Conservation (phyloP, 2,113 vertebrate genomes). For the Rhabdomys dilectus region DNA sequence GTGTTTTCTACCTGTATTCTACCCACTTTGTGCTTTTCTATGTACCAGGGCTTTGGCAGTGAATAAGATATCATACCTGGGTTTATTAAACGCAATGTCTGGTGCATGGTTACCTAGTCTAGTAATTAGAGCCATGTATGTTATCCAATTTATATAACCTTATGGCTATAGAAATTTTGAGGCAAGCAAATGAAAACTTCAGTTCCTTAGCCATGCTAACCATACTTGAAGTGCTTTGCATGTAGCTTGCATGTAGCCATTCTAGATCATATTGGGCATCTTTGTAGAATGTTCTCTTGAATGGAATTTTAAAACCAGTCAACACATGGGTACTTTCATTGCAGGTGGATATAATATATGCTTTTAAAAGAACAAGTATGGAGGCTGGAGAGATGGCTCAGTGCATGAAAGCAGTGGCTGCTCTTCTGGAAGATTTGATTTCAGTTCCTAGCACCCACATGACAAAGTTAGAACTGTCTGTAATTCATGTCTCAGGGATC, state of each 20-base stretch:
- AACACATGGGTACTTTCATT: background rate
- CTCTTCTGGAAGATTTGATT: background rate
- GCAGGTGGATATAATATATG: background rate
- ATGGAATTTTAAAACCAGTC: background rate
- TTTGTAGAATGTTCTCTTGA: background rate
- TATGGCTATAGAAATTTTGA: conserved; percentile 47
- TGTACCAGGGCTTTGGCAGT: background rate
- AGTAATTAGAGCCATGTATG: background rate
- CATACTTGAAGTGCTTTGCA: conserved; percentile 15
- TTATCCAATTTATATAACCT: background rate
- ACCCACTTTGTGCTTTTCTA: background rate
- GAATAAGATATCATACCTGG: background rate
- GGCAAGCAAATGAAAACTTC: background rate
- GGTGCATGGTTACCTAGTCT: background rate
- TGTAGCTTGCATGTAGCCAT: background rate
- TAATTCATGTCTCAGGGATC: background rate
- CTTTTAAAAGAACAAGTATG: background rate
- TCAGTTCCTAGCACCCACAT: background rate
- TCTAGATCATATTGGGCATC: background rate
- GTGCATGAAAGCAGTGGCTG: background rate
- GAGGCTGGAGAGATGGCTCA: background rate
- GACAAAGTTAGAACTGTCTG: background rate
- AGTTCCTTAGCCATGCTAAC: background rate
- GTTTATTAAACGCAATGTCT: background rate
- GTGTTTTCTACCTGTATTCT: background rate